Conservation (phyloP, 2,113 vertebrate genomes). For the Ranitomeya imitator region DNA sequence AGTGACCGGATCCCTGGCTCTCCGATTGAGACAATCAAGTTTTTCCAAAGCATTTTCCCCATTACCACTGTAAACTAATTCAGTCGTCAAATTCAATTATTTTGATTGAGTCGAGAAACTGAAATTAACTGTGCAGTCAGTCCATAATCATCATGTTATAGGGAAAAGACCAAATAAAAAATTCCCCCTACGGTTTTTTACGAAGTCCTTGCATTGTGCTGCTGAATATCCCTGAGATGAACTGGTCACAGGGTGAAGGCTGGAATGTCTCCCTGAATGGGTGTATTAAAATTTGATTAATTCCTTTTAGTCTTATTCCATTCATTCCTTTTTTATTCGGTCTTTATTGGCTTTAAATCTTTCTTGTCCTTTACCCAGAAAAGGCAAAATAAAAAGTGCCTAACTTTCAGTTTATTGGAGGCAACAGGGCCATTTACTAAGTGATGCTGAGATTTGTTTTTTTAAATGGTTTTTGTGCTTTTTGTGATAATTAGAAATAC, state of each 20-base stretch:
- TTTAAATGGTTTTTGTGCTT: background rate
- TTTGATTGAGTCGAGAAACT: conserved; percentile 3
- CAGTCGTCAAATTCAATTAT: conserved; percentile 25
- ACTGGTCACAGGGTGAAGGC: conserved; percentile 37
- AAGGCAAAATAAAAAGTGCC: background rate
- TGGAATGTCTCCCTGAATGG: conserved; percentile 25
- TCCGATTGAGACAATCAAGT: background rate
- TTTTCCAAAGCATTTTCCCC: background rate
- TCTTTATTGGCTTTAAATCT: conserved; percentile 37
- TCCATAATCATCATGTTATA: conserved; percentile 36
- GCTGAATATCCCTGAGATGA: conserved; percentile 28
- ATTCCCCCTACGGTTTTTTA: conserved; percentile 29
- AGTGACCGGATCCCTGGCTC: background rate
- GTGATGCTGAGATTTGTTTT: background rate
- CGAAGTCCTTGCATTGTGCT: conserved; percentile 33
- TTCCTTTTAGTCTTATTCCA: conserved; percentile 12
- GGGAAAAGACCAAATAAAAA: background rate
- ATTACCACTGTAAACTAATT: background rate
- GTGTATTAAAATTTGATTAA: conserved; percentile 23
- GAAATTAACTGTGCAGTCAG: background rate
- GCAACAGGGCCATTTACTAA: background rate
- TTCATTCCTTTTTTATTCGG: conserved; percentile 5
- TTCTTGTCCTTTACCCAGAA: conserved; percentile 21
- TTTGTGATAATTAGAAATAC: background rate
- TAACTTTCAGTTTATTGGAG: background rate